These are phyloP conservation scores for Caerostris extrusa DNA, from an alignment of 1,140 invertebrate genomes.

Conservation along the genomic window DNA sequence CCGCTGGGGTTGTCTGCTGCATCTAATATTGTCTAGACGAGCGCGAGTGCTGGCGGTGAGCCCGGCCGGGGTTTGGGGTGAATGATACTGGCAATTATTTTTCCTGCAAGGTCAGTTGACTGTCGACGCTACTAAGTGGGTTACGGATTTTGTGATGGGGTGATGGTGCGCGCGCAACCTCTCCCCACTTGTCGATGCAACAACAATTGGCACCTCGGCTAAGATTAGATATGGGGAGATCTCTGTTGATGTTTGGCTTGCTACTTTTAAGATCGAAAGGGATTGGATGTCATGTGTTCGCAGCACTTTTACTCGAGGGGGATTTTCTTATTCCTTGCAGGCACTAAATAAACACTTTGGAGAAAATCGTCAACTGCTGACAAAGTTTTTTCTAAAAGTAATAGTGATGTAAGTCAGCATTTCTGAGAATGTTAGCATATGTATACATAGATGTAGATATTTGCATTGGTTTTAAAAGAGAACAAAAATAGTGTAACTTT, in stretches of 20 bases:
- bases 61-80: conserved; percentile 53
- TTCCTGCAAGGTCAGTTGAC: conserved; percentile 39
- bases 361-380: no score
- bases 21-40: conserved; percentile 43
- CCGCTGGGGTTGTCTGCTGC: neutral
- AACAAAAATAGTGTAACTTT: no score
- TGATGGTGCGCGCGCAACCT: conserved; percentile 28
- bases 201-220: conserved; percentile 28
- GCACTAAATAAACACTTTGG: no score
- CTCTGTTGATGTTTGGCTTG: neutral
- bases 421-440: no score
- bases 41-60: conserved; percentile 2
- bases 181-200: conserved; percentile 14
- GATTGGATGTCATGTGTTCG: no score
- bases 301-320: no score
- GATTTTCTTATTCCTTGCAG: no score
- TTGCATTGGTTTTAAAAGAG: no score
- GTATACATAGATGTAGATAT: no score
- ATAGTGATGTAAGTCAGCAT: no score
- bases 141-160: conserved; percentile 16
- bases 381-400: no score
- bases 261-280: neutral
- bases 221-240: conserved; percentile 30
- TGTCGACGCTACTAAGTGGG: conserved; percentile 12
- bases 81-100: conserved; percentile 63